Evolutionary conservation across 2,113 vertebrate genomes (phyloP).

Genomic region (Archocentrus centrarchus): DNA sequence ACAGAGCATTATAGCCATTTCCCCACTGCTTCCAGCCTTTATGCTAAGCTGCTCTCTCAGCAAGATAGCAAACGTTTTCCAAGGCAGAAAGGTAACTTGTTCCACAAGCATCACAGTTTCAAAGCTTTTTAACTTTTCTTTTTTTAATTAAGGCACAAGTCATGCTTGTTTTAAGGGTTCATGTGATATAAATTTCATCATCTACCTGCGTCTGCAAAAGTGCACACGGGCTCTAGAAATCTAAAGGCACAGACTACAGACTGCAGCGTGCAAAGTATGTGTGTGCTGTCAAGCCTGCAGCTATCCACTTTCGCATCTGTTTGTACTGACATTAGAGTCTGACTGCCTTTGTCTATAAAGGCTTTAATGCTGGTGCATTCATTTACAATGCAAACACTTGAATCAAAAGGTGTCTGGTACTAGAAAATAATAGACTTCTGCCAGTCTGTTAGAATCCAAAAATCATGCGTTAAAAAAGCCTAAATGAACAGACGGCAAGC

Average conservation of each 20-base stretch:
- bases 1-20: neutral
- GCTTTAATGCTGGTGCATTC: neutral
- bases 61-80: neutral
- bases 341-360: neutral
- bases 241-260: neutral
- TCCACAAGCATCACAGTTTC: neutral
- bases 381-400: constrained; percentile 19
- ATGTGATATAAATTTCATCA: constrained; percentile 1
- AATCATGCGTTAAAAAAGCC: neutral
- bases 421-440: constrained; percentile 6
- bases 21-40: constrained; percentile 8
- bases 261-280: neutral
- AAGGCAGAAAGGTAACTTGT: neutral
- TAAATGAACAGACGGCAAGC: constrained; percentile 21
- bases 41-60: constrained; percentile 6
- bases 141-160: neutral
- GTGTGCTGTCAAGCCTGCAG: neutral
- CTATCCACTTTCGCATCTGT: neutral
- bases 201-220: neutral
- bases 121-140: constrained; percentile 7
- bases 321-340: neutral
- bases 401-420: neutral
- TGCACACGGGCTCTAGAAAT: neutral
- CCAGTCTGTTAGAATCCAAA: neutral
- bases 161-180: neutral